These are phyloP conservation scores for Diadegma fenestrale DNA, from an alignment of 2,888 invertebrate genomes.

Conservation along the genomic window DNA sequence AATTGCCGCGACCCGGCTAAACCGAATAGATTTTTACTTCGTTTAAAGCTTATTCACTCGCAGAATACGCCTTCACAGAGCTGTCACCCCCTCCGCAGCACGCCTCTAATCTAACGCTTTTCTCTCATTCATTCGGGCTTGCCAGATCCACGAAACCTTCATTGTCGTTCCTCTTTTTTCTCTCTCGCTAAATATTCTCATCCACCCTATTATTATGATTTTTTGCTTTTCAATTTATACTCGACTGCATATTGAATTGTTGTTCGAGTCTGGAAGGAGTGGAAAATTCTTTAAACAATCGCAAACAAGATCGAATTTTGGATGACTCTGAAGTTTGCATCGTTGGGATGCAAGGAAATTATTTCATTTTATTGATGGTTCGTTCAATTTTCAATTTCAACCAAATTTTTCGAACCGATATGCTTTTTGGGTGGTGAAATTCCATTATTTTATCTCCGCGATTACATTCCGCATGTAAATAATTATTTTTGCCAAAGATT, in stretches of 20 bases:
- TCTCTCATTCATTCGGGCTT: conserved; percentile 25
- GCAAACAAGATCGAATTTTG: not conserved
- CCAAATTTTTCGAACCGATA: too few species aligned
- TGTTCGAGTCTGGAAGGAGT: not conserved
- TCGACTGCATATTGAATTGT: not conserved
- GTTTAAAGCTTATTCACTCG: conserved; percentile 30
- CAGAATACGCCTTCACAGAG: conserved; percentile 2
- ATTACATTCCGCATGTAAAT: too few species aligned
- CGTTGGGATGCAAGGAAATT: too few species aligned
- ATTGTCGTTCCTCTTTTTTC: conserved; percentile 12
- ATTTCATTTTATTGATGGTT: too few species aligned
- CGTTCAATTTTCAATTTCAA: too few species aligned
- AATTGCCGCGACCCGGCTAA: conserved; percentile 43
- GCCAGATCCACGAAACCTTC: conserved; percentile 1
- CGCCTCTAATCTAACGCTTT: conserved; percentile 39
- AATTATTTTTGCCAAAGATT: too few species aligned
- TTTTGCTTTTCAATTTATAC: not conserved
- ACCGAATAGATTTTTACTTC: conserved; percentile 54
- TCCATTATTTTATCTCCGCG: too few species aligned
- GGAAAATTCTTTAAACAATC: not conserved
- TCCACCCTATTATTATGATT: not conserved
- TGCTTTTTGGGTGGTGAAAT: too few species aligned
- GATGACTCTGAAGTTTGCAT: too few species aligned
- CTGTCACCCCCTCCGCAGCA: conserved; percentile 6
- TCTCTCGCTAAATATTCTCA: too few species aligned